Evolutionary conservation across 2,113 vertebrate species (phyloP), one percentile per base, ranked within the genome.

Genomic region (Scolopax mira): DNA sequence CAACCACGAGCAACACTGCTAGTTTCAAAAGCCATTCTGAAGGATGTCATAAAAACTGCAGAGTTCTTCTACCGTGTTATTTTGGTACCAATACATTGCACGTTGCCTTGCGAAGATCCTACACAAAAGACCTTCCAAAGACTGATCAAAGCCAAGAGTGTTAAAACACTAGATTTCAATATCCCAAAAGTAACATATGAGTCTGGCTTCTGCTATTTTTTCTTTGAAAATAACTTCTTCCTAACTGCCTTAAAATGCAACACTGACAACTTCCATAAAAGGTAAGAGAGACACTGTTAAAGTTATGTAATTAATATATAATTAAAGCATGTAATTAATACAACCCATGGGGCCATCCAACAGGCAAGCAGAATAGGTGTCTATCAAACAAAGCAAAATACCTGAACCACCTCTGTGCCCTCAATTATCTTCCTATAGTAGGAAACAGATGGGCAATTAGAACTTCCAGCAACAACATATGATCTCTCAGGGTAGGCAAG

Each of bases 351-450:
- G 6, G 11, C 12, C 46, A 46, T 18, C n/a, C 25, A 69, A 66
- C 74, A 95, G 3, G 33, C 37, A 95, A 77, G 24, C 18, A 78
- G n/a, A 85, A 66, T 13, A 60, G 33, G 16, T 82, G 39, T 74
- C 64, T 72, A n/a, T 52, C 49, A 96, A 69, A 75, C 23, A 67
- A 58, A 83, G 42, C 17, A 75, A 51, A 49, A 12, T 98, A 99
- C 99, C 99, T 99, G 99, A 19, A 99, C 98, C 10, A 99, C 99
- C 70, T 99, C 99, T 0, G 99, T 99, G 65, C 99, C 99, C 86
- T 99, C 99, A 21, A 99, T 99, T 94, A 99, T 99, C 97, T 99
- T 99, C 85, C 98, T 98, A 93, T 98, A 99, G 97, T 99, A 99
- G n/a, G 99, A 99, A 49, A 99, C 99, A 6, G 99, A 99, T 1